Evolutionary conservation across 2,888 invertebrate genomes (phyloP).

Genomic region (Amiota mariae): DNA sequence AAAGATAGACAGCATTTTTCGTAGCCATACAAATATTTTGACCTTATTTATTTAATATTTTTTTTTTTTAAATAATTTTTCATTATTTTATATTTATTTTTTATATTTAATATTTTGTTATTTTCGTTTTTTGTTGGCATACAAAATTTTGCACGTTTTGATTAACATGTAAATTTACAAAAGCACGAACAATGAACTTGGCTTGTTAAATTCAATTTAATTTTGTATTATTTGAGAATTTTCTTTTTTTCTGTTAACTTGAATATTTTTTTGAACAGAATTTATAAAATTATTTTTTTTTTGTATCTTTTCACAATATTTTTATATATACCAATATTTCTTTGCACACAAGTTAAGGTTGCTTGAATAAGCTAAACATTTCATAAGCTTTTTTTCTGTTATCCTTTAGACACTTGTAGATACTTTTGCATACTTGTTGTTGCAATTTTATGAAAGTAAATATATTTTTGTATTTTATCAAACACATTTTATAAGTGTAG

Average conservation of each 20-base stretch:
- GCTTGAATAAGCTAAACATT: no score
- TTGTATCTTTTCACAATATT: background rate
- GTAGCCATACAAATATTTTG: conserved; percentile 4
- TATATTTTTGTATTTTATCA: no score
- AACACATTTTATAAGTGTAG: no score
- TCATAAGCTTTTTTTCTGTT: no score
- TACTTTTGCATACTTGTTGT: no score
- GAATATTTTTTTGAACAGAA: background rate
- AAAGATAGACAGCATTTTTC: background rate
- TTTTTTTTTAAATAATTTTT: conserved; percentile 6
- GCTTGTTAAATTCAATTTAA: background rate
- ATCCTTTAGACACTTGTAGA: no score
- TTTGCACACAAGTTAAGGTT: no score
- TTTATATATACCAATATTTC: no score
- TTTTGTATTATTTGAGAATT: conserved; percentile 16
- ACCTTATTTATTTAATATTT: conserved; percentile 8
- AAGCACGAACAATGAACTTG: conserved; percentile 25
- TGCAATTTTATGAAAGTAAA: no score
- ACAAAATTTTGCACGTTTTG: conserved; percentile 8
- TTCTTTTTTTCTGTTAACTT: conserved; percentile 16
- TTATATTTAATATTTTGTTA: background rate
- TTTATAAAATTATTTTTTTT: background rate
- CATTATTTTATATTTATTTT: conserved; percentile 2
- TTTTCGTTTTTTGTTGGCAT: background rate
- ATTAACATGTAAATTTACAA: conserved; percentile 9